Base-by-base conservation (phyloP, 2,113 vertebrate species). In the Catagonus wagneri region DNA sequence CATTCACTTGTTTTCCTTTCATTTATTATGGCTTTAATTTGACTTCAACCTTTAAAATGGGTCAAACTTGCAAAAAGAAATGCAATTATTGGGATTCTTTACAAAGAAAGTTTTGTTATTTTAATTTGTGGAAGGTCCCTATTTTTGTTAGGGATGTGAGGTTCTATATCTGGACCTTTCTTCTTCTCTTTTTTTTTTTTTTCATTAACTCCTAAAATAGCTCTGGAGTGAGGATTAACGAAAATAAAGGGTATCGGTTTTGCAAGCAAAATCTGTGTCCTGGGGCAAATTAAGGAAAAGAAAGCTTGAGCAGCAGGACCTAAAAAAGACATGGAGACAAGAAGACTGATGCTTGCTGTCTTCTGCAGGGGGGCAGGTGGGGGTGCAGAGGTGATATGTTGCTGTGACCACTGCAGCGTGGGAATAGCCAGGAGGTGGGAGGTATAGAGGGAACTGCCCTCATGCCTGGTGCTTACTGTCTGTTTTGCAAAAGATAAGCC, bases 171-270 rank as follows among this genome's bases (percentile, higher is more conserved):
- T 27, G 16, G 39, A 89, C 27, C 22, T 23, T 7, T 50, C 56
- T 52, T n/a, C n/a, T n/a, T n/a, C n/a, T n/a, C n/a, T 94, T 63
- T 60, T 39, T 60, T 89, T 39, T 56, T 95, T 93, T 44, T 44
- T 54, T 56, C 44, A 56, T 87, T 32, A 91, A 60, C 58, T 83
- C 6, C 32, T 83, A 69, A 79, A 36, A 29, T 9, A 66, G 58
- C 20, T 60, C 86, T 66, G 19, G 68, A 58, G 14, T 69, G 44
- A 91, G 16, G 66, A 58, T 92, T 80, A 61, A 66, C 76, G 34
- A 60, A 91, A 94, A 60, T 69, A 89, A 93, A 92, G 20, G 74
- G 1, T 32, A 7, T 34, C 10, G 2, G 39, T 89, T 68, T 76
- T 81, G 7, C 17, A 50, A 50, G 23, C 68, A 61, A 72, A 74